phyloP scores from a whole-genome alignment of 2,113 vertebrate species.

The Lepus timidus region DNA sequence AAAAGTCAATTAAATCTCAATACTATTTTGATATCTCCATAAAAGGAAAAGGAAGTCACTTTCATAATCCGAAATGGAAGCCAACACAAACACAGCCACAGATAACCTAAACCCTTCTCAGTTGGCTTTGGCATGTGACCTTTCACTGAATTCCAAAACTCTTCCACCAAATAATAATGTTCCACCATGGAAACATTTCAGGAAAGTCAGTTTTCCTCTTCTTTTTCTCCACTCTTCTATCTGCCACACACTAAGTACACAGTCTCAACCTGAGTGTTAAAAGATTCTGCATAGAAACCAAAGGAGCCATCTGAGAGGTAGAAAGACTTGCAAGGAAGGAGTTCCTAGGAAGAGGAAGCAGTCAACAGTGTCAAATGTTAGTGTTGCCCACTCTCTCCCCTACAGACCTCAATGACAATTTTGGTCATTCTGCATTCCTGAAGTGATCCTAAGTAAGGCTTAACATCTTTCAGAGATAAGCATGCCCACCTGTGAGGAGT shows the following conservation, averaged over 20 bases:
- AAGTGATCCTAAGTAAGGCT: slow-evolving; percentile 9
- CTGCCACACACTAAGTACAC: neutral
- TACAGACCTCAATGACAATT: neutral
- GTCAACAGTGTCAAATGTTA: neutral
- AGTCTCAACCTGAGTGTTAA: neutral
- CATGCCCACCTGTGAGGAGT: neutral
- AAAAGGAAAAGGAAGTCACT: neutral
- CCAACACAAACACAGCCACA: neutral
- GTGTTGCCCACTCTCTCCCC: neutral
- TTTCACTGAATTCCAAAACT: slow-evolving; percentile 35
- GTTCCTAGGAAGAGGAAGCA: neutral
- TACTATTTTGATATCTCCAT: slow-evolving; percentile 2
- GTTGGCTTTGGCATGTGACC: slow-evolving; percentile 40
- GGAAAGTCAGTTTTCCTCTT: neutral
- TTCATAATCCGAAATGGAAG: neutral
- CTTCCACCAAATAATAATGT: slow-evolving; percentile 17
- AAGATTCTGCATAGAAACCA: neutral
- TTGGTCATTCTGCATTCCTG: neutral
- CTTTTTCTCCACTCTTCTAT: neutral
- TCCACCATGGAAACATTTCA: slow-evolving; percentile 39
- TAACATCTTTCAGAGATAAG: slow-evolving; percentile 46
- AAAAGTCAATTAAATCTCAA: neutral
- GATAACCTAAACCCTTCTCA: neutral
- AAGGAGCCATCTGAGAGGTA: neutral
- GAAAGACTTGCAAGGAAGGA: neutral